Evolutionary conservation across 2,113 vertebrate species (phyloP), one percentile per base, ranked within the genome.

Genomic region (Epinephelus lanceolatus): DNA sequence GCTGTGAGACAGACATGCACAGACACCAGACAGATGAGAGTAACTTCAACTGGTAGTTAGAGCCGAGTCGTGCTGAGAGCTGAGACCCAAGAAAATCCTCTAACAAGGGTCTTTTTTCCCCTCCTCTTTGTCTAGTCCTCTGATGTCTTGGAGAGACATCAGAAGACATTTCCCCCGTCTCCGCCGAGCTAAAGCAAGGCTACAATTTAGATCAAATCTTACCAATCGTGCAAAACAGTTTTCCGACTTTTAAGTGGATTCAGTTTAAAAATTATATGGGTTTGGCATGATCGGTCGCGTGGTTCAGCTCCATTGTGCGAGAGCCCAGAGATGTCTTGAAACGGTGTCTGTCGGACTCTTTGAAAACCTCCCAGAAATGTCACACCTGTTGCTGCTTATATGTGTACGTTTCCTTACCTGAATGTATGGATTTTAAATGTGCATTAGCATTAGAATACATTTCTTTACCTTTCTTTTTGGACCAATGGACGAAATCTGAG

Each of bases 11-110:
- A 79, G 78, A 83, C 76, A 63, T 10, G 66, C 62, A 62, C 74
- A 67, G 56, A 89, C 84, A 71, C 42, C 74, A 84, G 74, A 89
- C 72, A 72, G 83, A 85, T 74, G 80, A 82, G 85, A 70, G 89
- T 27, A 86, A 89, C 84, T 80, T 80, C 25, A 59, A 10, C 79
- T 37, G 72, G 67, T 87, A 25, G 68, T 91, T 88, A 45, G 52
- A 71, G 82, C 40, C 2, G 76, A 80, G 71, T 71, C 71, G 5
- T 80, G 82, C 86, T 80, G 85, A 60, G 68, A 73, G 68, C 52
- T 59, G 80, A 86, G 77, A 78, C 42, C 18, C 15, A 13, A 45
- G 40, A 70, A 71, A 78, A 81, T 74, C 71, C 73, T 72, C 70
- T 77, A 71, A 87, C 52, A 12, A 69, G 71, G 23, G 27, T 72